Evolutionary conservation across 2,113 vertebrate species (phyloP).

Genomic region (Saguinus midas): DNA sequence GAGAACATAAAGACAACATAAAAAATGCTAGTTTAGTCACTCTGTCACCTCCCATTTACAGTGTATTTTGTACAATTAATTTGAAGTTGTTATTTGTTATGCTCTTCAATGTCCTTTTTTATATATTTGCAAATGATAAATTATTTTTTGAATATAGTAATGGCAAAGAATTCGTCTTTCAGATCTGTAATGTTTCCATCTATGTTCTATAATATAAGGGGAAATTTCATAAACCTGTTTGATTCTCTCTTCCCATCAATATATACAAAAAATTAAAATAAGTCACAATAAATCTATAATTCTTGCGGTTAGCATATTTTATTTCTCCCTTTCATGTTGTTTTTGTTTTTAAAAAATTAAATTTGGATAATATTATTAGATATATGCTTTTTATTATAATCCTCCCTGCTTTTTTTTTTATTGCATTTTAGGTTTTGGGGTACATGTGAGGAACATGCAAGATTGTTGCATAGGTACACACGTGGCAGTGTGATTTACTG

Average conservation of each 20-base stretch:
- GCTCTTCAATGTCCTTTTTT: not conserved
- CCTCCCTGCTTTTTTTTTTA: not conserved
- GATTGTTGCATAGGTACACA: too few species aligned
- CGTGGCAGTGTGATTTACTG: too few species aligned
- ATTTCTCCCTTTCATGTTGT: not conserved
- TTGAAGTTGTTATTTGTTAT: not conserved
- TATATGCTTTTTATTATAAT: not conserved
- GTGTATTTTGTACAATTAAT: not conserved
- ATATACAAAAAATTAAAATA: not conserved
- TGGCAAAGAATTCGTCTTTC: not conserved
- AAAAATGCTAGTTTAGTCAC: not conserved
- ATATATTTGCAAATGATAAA: not conserved
- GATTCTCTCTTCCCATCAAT: not conserved
- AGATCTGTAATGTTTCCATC: not conserved
- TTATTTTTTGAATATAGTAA: slow-evolving; percentile 20
- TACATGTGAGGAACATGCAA: too few species aligned
- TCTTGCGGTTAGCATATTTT: not conserved
- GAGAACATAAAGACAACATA: not conserved
- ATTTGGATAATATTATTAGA: not conserved
- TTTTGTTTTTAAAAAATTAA: not conserved
- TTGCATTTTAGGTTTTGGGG: too few species aligned
- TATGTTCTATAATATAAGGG: not conserved
- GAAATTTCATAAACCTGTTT: not conserved
- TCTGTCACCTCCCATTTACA: not conserved
- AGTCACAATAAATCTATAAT: not conserved